Evolutionary conservation across 1,140 invertebrate species (phyloP), one percentile per base, ranked within the genome.

Genomic region (Euwallacea fornicatus): DNA sequence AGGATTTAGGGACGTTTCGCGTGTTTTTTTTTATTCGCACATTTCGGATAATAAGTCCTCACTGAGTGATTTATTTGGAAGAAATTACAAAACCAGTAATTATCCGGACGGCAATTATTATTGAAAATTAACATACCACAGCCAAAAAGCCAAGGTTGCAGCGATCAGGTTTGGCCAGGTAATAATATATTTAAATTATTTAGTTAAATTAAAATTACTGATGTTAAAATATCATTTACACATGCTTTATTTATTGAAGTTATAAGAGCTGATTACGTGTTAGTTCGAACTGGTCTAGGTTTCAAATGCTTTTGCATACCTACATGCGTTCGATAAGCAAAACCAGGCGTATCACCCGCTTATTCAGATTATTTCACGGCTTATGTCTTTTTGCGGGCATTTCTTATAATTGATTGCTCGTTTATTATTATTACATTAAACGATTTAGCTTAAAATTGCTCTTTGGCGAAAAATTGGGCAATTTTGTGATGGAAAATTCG

Each of bases 101-200:
- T 66, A 56, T 56, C 33, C 41, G 21, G 46, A 50, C 44, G 55
- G 47, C 47, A 64, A 70, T 70, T 63, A 70, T 70, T 64, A 43
- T 56, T 43, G 9, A 43, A 62, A 67, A 75, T 71, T 75, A 73
- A 71, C 68, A 71, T 75, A 71, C 71, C 68, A 66, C 69, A 75
- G 67, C 71, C 61, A 62, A 71, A 72, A 73, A 65, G 66, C 62
- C 74, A 75, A 75, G 74, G 74, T 64, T 72, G 68, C 54, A n/a
- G 42, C 44, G 64, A 71, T 75, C 74, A 64, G 70, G 73, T 74
- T 74, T 74, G 69, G 70, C 44, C 56, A 73, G 67, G 68, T 74
- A 74, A 72, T 72, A 62, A 7, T 42, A 42, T 58, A 58, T 58
- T 21, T 33, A 21, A 58, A 58, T 15, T 61, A 61, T 42, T 7